A percentile compares a stretch with the other conserved stretches of the same genome.
Conservation (phyloP, 2,113 vertebrate genomes). For the Lophotis ruficrista region DNA sequence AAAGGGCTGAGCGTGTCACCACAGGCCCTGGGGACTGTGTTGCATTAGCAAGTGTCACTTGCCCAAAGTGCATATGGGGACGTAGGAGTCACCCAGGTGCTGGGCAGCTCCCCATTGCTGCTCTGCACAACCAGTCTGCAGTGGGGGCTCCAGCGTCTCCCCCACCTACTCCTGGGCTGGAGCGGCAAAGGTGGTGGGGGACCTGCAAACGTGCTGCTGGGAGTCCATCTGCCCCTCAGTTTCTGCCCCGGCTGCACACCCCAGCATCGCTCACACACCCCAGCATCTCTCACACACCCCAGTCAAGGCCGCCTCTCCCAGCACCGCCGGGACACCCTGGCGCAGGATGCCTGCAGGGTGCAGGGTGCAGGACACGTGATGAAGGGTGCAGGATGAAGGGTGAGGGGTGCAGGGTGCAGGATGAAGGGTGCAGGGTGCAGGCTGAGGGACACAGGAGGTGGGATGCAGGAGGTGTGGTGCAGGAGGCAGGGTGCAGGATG, state of each 20-base stretch:
- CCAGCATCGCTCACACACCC: background rate
- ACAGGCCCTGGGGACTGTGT: background rate
- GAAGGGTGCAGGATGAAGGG: no score
- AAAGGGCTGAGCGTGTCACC: background rate
- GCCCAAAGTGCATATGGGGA: background rate
- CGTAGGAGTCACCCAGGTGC: background rate
- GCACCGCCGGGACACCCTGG: no score
- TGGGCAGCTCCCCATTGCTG: background rate
- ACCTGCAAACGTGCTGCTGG: background rate
- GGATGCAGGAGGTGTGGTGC: background rate
- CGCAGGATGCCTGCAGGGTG: background rate
- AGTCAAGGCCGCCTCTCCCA: background rate
- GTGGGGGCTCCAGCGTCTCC: background rate
- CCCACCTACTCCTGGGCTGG: no score
- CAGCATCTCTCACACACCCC: background rate
- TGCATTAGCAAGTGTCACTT: background rate
- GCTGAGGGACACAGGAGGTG: no score
- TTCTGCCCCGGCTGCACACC: background rate
- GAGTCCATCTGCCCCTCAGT: background rate
- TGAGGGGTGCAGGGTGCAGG: fast-evolving
- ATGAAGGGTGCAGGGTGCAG: background rate
- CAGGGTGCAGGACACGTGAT: fast-evolving
- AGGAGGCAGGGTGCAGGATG: no score
- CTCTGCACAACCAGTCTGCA: background rate
- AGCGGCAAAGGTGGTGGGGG: background rate